A percentile compares a stretch with the other conserved stretches of the same genome.
Conservation (phyloP, 2,797 vertebrate species). For the Ptychobarbus kaznakovi region DNA sequence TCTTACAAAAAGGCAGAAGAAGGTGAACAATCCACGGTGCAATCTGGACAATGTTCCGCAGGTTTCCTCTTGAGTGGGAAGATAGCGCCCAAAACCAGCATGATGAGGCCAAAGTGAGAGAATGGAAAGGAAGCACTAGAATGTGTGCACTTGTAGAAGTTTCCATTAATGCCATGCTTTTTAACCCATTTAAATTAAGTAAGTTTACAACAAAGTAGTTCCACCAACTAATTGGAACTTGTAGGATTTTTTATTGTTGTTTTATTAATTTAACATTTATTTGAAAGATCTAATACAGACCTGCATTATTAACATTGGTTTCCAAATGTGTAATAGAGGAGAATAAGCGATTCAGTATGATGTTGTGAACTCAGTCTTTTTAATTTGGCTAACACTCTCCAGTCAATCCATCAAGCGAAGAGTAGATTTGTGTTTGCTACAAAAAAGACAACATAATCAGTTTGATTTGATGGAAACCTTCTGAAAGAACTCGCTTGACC, state of each 20-base stretch:
- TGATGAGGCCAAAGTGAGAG: not conserved
- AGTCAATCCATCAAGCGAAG: not conserved
- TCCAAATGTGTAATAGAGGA: not conserved
- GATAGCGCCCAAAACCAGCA: not conserved
- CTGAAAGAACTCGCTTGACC: slow-evolving; percentile 4
- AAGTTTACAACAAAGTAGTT: not conserved
- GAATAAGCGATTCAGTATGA: not conserved
- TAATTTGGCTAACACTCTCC: slow-evolving; percentile 30
- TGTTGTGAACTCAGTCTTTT: slow-evolving; percentile 6
- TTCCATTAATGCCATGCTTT: not conserved
- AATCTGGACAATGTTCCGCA: slow-evolving; percentile 7
- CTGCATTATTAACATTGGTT: not conserved
- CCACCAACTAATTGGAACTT: not conserved
- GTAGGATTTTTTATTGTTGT: not conserved
- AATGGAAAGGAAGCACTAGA: not conserved
- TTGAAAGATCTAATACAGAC: not conserved
- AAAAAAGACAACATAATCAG: not conserved
- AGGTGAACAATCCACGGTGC: slow-evolving; percentile 4
- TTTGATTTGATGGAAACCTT: slow-evolving; percentile 25
- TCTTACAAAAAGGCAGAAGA: slow-evolving; percentile 15
- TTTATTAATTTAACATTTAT: not conserved
- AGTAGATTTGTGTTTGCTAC: slow-evolving; percentile 13
- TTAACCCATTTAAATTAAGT: not conserved
- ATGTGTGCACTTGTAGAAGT: not conserved
- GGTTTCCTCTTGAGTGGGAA: slow-evolving; percentile 16